Evolutionary conservation across 2,113 vertebrate genomes (phyloP).

Genomic region (Panurus biarmicus): DNA sequence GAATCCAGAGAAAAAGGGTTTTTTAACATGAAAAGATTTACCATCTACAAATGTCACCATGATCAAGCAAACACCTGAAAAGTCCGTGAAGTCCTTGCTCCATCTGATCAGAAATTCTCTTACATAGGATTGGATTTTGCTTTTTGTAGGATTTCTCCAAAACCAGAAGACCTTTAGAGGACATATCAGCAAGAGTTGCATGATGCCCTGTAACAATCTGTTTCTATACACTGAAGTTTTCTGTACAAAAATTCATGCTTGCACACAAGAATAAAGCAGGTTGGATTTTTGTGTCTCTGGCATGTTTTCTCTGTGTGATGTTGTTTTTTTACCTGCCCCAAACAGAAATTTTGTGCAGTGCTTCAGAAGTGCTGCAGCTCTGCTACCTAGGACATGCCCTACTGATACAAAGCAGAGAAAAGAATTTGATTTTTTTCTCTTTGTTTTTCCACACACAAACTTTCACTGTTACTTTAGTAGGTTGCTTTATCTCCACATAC

Average conservation of each 20-base stretch:
- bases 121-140: not conserved
- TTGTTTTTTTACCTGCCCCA: not conserved
- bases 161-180: not conserved
- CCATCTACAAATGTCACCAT: not conserved
- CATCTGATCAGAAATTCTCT: not conserved
- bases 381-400: accelerated
- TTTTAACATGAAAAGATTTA: not conserved
- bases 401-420: not conserved
- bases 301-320: not conserved
- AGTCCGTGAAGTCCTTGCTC: not conserved
- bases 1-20: not conserved
- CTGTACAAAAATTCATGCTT: not conserved
- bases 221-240: not conserved
- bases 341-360: not conserved
- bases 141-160: not conserved
- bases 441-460: not conserved
- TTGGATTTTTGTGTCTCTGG: not conserved
- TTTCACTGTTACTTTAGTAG: not conserved
- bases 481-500: not conserved
- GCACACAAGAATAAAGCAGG: not conserved
- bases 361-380: not conserved
- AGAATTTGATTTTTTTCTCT: not conserved
- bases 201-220: not conserved
- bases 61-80: not conserved
- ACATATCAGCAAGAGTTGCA: not conserved